Base-by-base conservation (phyloP, 2,797 vertebrate species). In the Rhinoraja longicauda region DNA sequence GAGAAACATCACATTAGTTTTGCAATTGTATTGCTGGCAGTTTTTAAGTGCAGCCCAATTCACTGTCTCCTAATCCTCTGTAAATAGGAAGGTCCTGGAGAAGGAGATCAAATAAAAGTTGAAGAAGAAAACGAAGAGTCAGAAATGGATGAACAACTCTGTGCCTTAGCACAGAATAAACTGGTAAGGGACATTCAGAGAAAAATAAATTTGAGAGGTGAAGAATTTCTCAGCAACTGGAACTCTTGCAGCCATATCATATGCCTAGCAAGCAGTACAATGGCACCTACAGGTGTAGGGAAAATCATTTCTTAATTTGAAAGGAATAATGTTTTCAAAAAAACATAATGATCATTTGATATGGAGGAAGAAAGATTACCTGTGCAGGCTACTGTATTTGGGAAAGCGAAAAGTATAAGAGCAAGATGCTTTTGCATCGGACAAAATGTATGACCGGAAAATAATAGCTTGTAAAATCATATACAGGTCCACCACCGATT, bases 111-210 rank as follows among this genome's bases (percentile, higher is more conserved):
- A 92, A 94, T 98, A 94, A 98, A 98, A 94, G 94, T 95, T 93
- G 97, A 98, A 93, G 97, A 98, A 93, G 97, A 96, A 93, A 96
- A 94, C 64, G 97, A 98, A 93, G 98, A 98, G 53, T 97, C 97
- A 90, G 97, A 98, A 73, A 94, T 96, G 93, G 98, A 98, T 93
- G 98, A 98, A 93, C 97, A 97, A 59, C 90, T 92, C 72, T 97
- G 97, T 94, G 94, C 96, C 59, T 67, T 95, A 92, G 94, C 94
- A 93, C 96, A 97, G 90, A 96, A 94, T 94, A 97, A 97, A 96
- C 97, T 96, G 96, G 98, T 98, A 95, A 94, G 96, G 95, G 94
- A 17, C 29, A 84, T 93, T 4, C 32, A 45, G 86, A 15, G 10
- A 53, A 45, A 91, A 36, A 92, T 1, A 73, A 5, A 53, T 53